phyloP scores from a whole-genome alignment of 1,140 invertebrate genomes.

The Kradibia gibbosae region DNA sequence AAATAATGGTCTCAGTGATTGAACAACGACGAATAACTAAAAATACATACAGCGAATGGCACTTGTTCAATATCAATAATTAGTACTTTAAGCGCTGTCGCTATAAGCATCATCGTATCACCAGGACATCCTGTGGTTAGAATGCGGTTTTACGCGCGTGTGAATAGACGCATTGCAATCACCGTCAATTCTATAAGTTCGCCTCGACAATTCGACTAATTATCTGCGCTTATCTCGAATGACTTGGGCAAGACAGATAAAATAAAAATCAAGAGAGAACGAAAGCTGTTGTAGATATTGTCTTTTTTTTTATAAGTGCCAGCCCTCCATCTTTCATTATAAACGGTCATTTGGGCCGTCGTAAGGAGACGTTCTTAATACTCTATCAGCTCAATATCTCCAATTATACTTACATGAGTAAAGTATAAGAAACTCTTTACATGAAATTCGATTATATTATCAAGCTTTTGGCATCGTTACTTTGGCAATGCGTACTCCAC shows the following conservation, averaged over 20 bases:
- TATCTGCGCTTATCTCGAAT: conserved; percentile 59
- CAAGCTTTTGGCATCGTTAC: no score
- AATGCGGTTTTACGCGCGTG: conserved; percentile 56
- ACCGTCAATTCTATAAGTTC: conserved; percentile 48
- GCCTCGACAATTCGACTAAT: conserved; percentile 59
- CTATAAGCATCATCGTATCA: conserved; percentile 55
- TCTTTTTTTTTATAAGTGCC: no score
- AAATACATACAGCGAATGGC: not conserved
- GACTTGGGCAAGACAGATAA: not conserved
- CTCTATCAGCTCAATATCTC: no score
- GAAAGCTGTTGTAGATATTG: conserved; percentile 6
- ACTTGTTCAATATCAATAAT: conserved; percentile 39
- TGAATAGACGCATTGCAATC: conserved; percentile 57
- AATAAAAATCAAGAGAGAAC: conserved; percentile 27
- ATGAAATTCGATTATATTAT: no score
- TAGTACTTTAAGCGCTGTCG: conserved; percentile 7
- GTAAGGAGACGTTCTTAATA: no score
- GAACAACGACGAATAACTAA: not conserved
- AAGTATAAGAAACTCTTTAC: no score
- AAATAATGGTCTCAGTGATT: not conserved
- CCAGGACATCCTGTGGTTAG: conserved; percentile 66
- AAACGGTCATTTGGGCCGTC: no score
- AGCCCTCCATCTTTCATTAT: no score
- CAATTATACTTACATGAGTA: no score
- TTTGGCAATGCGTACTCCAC: no score